Evolutionary conservation across 2,797 vertebrate genomes (phyloP).

Genomic region (Champsocephalus gunnari): DNA sequence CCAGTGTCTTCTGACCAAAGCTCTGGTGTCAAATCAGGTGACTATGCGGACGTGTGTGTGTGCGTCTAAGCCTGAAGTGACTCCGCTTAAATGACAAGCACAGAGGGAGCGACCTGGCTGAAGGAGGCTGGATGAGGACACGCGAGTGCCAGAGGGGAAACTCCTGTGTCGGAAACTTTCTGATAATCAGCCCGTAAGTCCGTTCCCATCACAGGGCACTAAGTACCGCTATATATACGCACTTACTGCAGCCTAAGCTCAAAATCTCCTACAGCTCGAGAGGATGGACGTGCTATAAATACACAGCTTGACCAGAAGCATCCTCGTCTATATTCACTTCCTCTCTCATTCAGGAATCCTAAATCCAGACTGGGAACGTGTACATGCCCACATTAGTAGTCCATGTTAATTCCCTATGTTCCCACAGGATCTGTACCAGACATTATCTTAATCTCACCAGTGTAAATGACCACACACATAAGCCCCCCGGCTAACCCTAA

Average conservation of each 20-base stretch:
- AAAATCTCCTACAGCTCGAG: slow-evolving; percentile 72
- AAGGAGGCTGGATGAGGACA: slow-evolving; percentile 37
- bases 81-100: slow-evolving; percentile 41
- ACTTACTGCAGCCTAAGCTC: slow-evolving; percentile 72
- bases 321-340: slow-evolving; percentile 46
- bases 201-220: slow-evolving; percentile 59
- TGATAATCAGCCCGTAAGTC: slow-evolving; percentile 66
- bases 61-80: slow-evolving; percentile 26
- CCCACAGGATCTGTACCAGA: slow-evolving; percentile 32
- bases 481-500: slow-evolving; percentile 26
- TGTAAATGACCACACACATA: slow-evolving; percentile 50
- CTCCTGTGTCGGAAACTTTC: slow-evolving; percentile 42
- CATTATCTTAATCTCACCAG: slow-evolving; percentile 57
- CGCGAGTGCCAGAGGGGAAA: slow-evolving; percentile 35
- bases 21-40: slow-evolving; percentile 66
- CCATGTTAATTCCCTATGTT: slow-evolving; percentile 51
- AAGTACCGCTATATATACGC: slow-evolving; percentile 77
- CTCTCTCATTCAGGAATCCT: slow-evolving; percentile 65
- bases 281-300: slow-evolving; percentile 76
- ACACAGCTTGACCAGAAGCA: slow-evolving; percentile 57
- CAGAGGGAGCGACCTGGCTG: slow-evolving; percentile 27
- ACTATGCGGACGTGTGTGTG: slow-evolving; percentile 1
- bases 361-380: slow-evolving; percentile 52
- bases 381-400: slow-evolving; percentile 37
- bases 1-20: slow-evolving; percentile 32